Base-by-base conservation (phyloP, 2,888 invertebrate species). In the Xanthorhoe designata region DNA sequence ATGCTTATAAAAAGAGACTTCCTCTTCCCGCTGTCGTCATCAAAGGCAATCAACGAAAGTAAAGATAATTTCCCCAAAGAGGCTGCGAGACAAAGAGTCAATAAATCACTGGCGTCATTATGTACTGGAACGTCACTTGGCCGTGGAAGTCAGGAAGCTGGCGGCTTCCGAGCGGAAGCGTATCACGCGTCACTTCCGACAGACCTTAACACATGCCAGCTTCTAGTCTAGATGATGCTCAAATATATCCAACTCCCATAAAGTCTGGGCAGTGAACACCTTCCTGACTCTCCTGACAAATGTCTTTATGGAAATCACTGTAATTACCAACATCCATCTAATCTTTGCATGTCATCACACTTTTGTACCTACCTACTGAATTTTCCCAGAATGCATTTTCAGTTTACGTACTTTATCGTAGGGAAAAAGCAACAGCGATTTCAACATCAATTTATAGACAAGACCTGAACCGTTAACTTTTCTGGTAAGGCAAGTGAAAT, bases 141-240 rank as follows among this genome's bases (percentile, higher is more conserved):
- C 89, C 89, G 87, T 86, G 74, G 64, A 68, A 60, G 68, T 78
- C 83, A 88, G 91, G 90, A 91, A 90, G 84, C 81, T 75, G 72
- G 68, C 66, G 75, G 58, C 88, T 90, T 90, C 91, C 90, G 88
- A 85, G 78, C 90, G 91, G 91, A 92, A 92, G 85, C 79, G 81
- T 82, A 78, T 86, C 82, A 73, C 70, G 75, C 84, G 85, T 82
- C 84, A 87, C 81, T 89, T 88, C 88, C 88, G 81, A 79, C 72
- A 69, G 76, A 66, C 81, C 80, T 78, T 56, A 53, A 4, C 18
- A 64, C 62, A 70, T 68, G 65, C 68, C 60, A 61, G 65, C 64
- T 60, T 3, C 15, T 15, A 42, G 4, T 49, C 59, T 51, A 63
- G 62, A 62, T 57, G 70, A 69, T 64, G 66, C 66, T 53, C 61